Conservation (phyloP, 1,140 invertebrate genomes). For the Drosophila equinoxialis region DNA sequence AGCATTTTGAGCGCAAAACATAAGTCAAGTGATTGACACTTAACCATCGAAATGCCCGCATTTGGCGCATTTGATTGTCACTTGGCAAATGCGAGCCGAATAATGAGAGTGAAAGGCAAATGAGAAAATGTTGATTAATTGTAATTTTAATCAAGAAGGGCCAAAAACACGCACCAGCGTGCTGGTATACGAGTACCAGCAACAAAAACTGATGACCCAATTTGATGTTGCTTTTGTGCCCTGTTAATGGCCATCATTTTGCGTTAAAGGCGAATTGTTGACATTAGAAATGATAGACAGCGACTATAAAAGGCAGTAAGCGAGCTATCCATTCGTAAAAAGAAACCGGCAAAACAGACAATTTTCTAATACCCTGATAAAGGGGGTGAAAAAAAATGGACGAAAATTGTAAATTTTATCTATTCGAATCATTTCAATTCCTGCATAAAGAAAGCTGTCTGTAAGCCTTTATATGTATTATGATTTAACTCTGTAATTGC, state of each 20-base stretch:
- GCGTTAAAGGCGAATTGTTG: conserved; percentile 30
- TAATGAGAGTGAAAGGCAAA: conserved; percentile 44
- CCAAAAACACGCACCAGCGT: conserved; percentile 28
- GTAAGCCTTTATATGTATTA: too few relatives aligned
- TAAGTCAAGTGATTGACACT: conserved; percentile 45
- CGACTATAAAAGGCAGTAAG: neutral
- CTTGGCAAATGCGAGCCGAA: conserved; percentile 1
- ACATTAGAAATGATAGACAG: conserved; percentile 54
- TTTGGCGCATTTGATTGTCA: conserved; percentile 12
- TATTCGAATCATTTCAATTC: too few relatives aligned
- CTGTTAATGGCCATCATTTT: conserved; percentile 52
- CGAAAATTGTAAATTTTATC: too few relatives aligned
- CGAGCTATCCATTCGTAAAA: neutral
- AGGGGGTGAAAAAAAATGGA: too few relatives aligned
- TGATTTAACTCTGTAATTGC: neutral
- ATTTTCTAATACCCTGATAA: neutral
- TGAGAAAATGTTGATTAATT: conserved; percentile 64
- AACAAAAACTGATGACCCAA: conserved; percentile 53
- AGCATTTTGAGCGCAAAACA: conserved; percentile 9
- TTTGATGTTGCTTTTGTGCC: conserved; percentile 37
- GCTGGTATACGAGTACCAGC: too few relatives aligned
- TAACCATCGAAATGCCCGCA: conserved; percentile 20
- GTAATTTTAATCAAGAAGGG: conserved; percentile 58
- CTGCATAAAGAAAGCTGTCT: too few relatives aligned
- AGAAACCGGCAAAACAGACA: too few relatives aligned